phyloP scores from a whole-genome alignment of 1,140 invertebrate species.

The Tetramorium simillimum region DNA sequence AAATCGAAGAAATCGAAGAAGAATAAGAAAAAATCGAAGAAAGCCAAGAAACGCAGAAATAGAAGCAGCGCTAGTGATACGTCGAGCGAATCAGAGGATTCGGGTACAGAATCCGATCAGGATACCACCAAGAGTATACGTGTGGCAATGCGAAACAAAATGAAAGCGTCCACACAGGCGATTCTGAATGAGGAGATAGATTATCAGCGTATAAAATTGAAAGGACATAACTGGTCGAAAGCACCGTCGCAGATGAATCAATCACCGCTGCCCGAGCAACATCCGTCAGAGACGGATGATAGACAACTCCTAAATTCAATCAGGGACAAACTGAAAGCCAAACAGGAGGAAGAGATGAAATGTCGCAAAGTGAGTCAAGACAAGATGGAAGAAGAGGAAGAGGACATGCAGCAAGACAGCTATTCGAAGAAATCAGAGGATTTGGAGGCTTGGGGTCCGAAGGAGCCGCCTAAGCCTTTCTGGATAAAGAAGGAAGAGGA shows the following conservation, averaged over 20 bases:
- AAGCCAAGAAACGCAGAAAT: conserved; percentile 86
- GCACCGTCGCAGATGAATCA: conserved; percentile 70
- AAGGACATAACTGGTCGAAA: conserved; percentile 73
- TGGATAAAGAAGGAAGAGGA: conserved; percentile 85
- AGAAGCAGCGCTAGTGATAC: conserved; percentile 85
- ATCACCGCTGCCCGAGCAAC: conserved; percentile 62
- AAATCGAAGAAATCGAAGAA: conserved; percentile 85
- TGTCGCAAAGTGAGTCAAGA: conserved; percentile 61
- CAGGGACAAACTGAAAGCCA: conserved; percentile 83
- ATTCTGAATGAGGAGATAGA: conserved; percentile 85
- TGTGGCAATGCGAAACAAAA: conserved; percentile 89
- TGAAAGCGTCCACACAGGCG: conserved; percentile 82
- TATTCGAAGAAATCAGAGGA: conserved; percentile 76
- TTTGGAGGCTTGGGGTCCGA: conserved; percentile 82
- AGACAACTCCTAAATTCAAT: conserved; percentile 81
- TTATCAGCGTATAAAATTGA: conserved; percentile 77
- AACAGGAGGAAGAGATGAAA: conserved; percentile 84
- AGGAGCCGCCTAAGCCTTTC: conserved; percentile 83
- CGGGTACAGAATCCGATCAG: conserved; percentile 84
- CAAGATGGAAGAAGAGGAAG: conserved; percentile 62
- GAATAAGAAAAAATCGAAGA: conserved; percentile 88
- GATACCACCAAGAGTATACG: conserved; percentile 88
- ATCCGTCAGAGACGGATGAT: conserved; percentile 73
- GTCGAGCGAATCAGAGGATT: conserved; percentile 85
- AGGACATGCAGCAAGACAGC: conserved; percentile 81